Base-by-base conservation (phyloP, 2,113 vertebrate species). In the Calyptommatus sinebrachiatus region DNA sequence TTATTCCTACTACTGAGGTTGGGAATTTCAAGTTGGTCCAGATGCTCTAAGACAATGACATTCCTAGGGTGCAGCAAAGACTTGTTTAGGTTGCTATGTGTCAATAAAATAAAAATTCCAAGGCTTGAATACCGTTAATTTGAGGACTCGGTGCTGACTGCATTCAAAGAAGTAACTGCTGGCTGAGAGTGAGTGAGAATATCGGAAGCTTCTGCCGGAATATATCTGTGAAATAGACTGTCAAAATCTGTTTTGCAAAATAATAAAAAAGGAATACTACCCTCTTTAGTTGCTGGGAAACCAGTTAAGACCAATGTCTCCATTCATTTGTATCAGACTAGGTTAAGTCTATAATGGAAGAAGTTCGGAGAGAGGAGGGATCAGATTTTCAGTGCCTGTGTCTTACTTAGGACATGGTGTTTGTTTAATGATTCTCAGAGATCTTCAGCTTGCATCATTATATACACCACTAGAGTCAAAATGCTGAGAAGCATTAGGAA, bases 1-100 rank as follows among this genome's bases (percentile, higher is more conserved):
- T 99, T 11, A 45, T 97, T 78, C 97, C 98, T 20, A 86, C 91
- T 53, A 91, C 93, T 28, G 96, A 97, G 83, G 95, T 97, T 71
- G 96, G 96, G 24, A 94, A 88, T 81, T 99, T 99, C 90, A 97
- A 92, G 91, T 93, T 99, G 35, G 94, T 98, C 74, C 94, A 90
- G 65, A 95, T 98, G 96, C 93, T 98, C 62, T 99, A 87, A 98
- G 69, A 41, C 71, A 67, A 31, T 63, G 71, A 41, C 0, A 0
- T 63, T 9, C 26, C 11, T 31, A 41, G 1, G 21, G 26, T 8
- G 22, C 10, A 46, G 57, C 45, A 71, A 41, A 77, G 41, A 71
- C 50, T 0, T 0, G 12, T 84, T 76, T 71, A 71, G 81, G 66
- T 60, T 65, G 45, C 65, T 26, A 4, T 41, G 29, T 16, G 3